phyloP scores from a whole-genome alignment of 2,113 vertebrate species.

The Oreocharis arfaki region DNA sequence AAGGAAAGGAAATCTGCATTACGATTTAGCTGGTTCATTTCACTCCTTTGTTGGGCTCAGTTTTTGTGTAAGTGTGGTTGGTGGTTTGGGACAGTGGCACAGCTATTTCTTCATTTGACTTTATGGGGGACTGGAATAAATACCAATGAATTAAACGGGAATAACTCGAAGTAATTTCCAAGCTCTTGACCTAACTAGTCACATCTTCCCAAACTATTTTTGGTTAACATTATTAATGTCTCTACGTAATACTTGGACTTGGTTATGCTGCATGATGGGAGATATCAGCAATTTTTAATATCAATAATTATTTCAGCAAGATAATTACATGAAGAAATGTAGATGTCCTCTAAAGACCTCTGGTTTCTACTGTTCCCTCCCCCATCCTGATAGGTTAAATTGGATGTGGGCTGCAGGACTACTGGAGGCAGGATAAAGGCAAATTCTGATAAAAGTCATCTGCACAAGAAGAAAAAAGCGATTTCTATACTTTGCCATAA shows the following conservation, averaged over 20 bases:
- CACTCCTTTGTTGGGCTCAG: neutral
- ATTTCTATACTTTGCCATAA: neutral
- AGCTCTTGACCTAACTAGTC: neutral
- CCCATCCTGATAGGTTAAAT: neutral
- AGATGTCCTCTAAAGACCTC: neutral
- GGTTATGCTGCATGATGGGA: neutral
- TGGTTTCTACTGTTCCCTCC: neutral
- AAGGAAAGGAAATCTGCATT: neutral
- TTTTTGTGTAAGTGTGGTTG: fast-evolving
- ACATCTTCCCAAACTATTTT: neutral
- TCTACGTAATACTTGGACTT: fast-evolving
- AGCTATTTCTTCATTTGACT: neutral
- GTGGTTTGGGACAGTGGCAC: neutral
- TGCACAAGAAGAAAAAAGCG: neutral
- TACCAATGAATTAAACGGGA: neutral
- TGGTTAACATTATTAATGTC: neutral
- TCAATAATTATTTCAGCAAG: neutral
- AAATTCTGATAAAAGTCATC: neutral
- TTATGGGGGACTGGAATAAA: neutral
- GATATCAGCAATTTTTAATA: neutral
- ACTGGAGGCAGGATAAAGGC: neutral
- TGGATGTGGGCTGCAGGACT: neutral
- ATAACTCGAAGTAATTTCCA: fast-evolving
- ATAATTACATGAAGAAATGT: neutral
- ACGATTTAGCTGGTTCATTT: neutral